Percentiles rank a stretch among this genome's conserved stretches.
Conservation (phyloP, 2,113 vertebrate genomes). For the Myxocyprinus asiaticus region DNA sequence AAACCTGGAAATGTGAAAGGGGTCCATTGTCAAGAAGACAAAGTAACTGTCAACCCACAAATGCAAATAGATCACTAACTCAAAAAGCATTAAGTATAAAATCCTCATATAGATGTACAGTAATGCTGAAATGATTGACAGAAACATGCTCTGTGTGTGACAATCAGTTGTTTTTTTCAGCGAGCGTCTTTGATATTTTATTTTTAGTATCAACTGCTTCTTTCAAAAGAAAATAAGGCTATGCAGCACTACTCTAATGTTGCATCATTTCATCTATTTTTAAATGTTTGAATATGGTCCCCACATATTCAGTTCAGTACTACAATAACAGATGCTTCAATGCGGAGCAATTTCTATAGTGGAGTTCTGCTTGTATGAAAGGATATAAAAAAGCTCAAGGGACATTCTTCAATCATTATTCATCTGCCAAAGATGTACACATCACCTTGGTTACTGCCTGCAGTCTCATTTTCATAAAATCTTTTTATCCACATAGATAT, state of each 20-base stretch:
- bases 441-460: constrained; percentile 30
- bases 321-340: neutral
- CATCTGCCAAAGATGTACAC: constrained; percentile 20
- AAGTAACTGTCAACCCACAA: constrained; percentile 5
- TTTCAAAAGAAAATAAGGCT: neutral
- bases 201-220: too few relatives aligned
- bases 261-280: neutral
- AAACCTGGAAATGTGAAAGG: too few relatives aligned
- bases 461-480: constrained; percentile 30
- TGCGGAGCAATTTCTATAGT: neutral
- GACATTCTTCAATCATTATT: constrained; percentile 1
- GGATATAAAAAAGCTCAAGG: constrained; percentile 17
- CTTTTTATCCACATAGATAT: constrained; percentile 2
- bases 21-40: neutral
- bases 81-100: neutral
- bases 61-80: neutral
- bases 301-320: neutral
- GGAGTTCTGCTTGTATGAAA: neutral
- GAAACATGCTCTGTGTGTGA: too few relatives aligned
- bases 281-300: neutral
- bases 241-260: neutral
- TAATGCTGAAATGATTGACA: too few relatives aligned
- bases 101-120: too few relatives aligned
- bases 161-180: too few relatives aligned
- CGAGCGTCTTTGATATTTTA: too few relatives aligned